Evolutionary conservation across 2,797 vertebrate genomes (phyloP).

Genomic region (Arnoldichthys spilopterus): DNA sequence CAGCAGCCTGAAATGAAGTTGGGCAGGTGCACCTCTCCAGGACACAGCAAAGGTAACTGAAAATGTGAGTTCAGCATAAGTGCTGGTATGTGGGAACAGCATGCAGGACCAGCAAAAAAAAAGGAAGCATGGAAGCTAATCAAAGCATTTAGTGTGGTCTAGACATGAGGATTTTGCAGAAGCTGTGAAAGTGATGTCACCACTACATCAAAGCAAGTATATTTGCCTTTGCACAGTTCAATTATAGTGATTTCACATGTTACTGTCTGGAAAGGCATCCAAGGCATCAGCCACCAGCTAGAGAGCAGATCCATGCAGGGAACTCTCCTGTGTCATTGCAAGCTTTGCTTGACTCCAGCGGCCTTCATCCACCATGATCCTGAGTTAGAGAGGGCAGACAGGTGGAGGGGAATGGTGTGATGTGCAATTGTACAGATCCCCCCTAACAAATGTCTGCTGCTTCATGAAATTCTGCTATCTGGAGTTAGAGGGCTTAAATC

Average conservation of each 20-base stretch:
- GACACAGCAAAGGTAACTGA: slow-evolving; percentile 50
- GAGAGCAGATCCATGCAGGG: background rate
- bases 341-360: slow-evolving; percentile 19
- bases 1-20: slow-evolving; percentile 83
- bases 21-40: slow-evolving; percentile 77
- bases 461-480: slow-evolving; percentile 61
- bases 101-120: background rate
- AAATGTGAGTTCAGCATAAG: slow-evolving; percentile 50
- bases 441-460: slow-evolving; percentile 62
- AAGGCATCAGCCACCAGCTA: slow-evolving; percentile 7
- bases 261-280: slow-evolving; percentile 8
- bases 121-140: slow-evolving; percentile 15
- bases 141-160: slow-evolving; percentile 3
- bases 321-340: slow-evolving; percentile 5
- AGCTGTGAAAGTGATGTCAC: slow-evolving; percentile 26
- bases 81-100: slow-evolving; percentile 22
- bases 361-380: slow-evolving; percentile 56
- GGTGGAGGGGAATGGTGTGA: slow-evolving; percentile 35
- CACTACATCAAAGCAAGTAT: slow-evolving; percentile 9
- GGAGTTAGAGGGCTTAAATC: slow-evolving; percentile 57
- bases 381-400: slow-evolving; percentile 34
- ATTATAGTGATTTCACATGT: slow-evolving; percentile 16
- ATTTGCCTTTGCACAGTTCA: slow-evolving; percentile 5
- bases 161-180: slow-evolving; percentile 23
- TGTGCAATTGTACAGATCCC: slow-evolving; percentile 57